Base-by-base conservation (phyloP, 2,888 invertebrate species). In the Teleiodes luculella region DNA sequence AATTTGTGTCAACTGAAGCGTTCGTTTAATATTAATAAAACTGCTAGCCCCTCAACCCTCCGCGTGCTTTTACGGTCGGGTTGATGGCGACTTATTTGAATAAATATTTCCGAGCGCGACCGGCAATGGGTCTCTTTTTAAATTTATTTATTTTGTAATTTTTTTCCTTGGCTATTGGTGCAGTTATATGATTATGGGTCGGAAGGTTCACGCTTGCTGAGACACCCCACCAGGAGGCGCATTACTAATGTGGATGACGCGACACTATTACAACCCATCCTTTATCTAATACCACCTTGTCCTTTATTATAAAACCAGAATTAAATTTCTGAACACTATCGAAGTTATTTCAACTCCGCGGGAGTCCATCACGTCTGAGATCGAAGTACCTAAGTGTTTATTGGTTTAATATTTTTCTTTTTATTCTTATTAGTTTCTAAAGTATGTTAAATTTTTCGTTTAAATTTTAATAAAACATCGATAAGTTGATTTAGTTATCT, bases 21-120 rank as follows among this genome's bases (percentile, higher is more conserved):
- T 87, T 85, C 85, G 80, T 87, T 88, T 84, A 86, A 86, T 88
- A 87, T 86, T 86, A 88, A 87, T 88, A 86, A 86, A 87, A 85
- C 75, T 78, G 80, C 80, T 81, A 76, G 80, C 79, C 78, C 76
- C 76, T 80, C 82, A 84, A 82, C 85, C 86, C 86, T 85, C 76
- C 68, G 77, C 79, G 78, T 78, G 75, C 80, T 83, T 86, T 87
- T 84, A 88, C 84, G 86, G 85, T 83, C 78, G 83, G 83, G 69
- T 86, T 85, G 81, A 84, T 85, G 80, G 84, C 79, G 78, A 85
- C 85, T 83, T 86, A 87, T 89, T 88, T 88, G 82, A 89, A 88
- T 88, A 86, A 87, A 88, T 87, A 86, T 86, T 83, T 86, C 77
- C 64, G 78, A 81, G 77, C 72, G 77, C 70, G 76, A 70, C 70